Base-by-base conservation (phyloP, 1,140 invertebrate genomes). In the Colletes latitarsis region DNA sequence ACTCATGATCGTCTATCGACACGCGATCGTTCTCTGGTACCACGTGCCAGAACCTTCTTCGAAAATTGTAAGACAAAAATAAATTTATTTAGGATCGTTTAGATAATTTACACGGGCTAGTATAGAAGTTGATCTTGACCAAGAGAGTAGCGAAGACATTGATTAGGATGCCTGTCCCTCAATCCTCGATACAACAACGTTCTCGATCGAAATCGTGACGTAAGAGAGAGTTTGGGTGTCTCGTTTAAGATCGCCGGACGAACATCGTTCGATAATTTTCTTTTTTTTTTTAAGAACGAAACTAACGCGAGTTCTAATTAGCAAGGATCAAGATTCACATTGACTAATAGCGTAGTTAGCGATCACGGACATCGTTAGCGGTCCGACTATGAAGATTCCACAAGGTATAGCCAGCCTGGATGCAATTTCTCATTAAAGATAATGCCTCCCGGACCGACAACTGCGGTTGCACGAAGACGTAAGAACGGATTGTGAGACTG, bases 381-480 rank as follows among this genome's bases (percentile, higher is more conserved):
- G 21, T 15, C 49, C 60, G n/a, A 15, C 19, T 39, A 57, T 15
- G 55, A 41, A 55, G 77, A 84, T 84, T 84, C 71, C 69, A 67
- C 55, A 75, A 15, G 52, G 43, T 68, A 68, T 46, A 39, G 41
- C 14, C 49, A n/a, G 70, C 14, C 75, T 72, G 77, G 62, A 85
- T 63, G 83, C 82, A 85, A 85, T 85, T 85, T 81, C 83, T 85
- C 84, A 78, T 85, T 85, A 85, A 85, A 85, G 79, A 85, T 85
- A 85, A 85, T 85, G 83, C 79, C 78, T 77, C 52, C 15, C 39
- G 30, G 46, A n/a, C 64, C 63, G 80, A 84, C 78, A 77, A 82
- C 79, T 58, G 74, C 79, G 19, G 70, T 76, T 82, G 77, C 77
- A 64, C 73, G 72, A 68, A 30, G 15, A 75, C 71, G 84, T 85